Conservation (phyloP, 2,888 invertebrate genomes). For the Dasypolia templi region DNA sequence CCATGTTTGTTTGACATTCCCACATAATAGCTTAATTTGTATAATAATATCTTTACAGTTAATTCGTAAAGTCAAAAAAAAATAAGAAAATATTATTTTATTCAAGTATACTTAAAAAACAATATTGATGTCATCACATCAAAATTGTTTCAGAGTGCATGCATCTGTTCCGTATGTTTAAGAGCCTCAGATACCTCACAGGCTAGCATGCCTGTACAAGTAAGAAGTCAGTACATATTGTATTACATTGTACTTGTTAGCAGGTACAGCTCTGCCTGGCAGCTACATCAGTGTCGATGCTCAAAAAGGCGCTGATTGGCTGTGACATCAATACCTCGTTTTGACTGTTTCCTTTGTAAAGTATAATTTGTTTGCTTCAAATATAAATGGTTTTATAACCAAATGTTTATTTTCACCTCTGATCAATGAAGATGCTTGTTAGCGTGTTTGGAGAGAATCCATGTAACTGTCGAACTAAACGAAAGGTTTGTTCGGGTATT, state of each 20-base stretch:
- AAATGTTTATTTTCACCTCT: slow-evolving; percentile 61
- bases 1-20: too few species aligned
- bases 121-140: too few species aligned
- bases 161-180: too few species aligned
- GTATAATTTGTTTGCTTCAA: slow-evolving; percentile 66
- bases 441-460: slow-evolving; percentile 20
- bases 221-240: too few species aligned
- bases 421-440: slow-evolving; percentile 43
- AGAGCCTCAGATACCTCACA: too few species aligned
- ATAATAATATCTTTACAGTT: too few species aligned
- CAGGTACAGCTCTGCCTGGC: slow-evolving; percentile 29
- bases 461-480: slow-evolving; percentile 42
- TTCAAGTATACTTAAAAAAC: too few species aligned
- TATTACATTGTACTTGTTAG: slow-evolving; percentile 4
- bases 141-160: too few species aligned
- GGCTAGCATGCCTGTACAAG: too few species aligned
- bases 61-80: too few species aligned
- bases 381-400: slow-evolving; percentile 56
- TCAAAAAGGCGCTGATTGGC: slow-evolving; percentile 59
- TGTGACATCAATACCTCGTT: slow-evolving; percentile 51
- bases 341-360: slow-evolving; percentile 56
- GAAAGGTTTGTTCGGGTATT: slow-evolving; percentile 6
- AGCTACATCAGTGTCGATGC: slow-evolving; percentile 22
- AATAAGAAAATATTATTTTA: too few species aligned
- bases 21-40: too few species aligned